Percentiles rank a stretch among this genome's conserved stretches.
Evolutionary conservation across 2,888 invertebrate species (phyloP).

Genomic region (Criorhina ranunculi): DNA sequence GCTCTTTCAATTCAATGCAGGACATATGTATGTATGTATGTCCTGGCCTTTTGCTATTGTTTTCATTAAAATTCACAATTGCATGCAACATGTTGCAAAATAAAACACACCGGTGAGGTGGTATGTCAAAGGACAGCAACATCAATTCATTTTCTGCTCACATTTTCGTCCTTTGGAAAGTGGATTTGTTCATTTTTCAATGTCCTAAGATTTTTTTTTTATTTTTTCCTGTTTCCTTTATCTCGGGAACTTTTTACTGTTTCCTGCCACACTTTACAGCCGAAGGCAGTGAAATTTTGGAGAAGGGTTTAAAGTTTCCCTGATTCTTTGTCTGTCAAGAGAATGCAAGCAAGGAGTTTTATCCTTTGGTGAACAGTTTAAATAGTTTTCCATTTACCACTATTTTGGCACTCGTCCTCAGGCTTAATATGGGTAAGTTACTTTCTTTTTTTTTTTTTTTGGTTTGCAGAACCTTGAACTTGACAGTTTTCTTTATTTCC

Average conservation of each 20-base stretch:
- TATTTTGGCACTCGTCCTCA: neutral
- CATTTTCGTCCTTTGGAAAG: conserved; percentile 27
- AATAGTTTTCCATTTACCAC: conserved; percentile 21
- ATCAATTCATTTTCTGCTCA: conserved; percentile 8
- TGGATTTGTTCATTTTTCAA: conserved; percentile 59
- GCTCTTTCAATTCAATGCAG: conserved; percentile 37
- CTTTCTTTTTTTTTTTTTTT: neutral
- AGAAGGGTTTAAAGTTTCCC: conserved; percentile 49
- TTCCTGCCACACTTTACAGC: conserved; percentile 65
- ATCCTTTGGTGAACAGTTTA: conserved; percentile 22
- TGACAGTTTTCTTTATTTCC: neutral
- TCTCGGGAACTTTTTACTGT: conserved; percentile 60
- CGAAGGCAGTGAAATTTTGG: conserved; percentile 56
- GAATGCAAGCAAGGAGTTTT: neutral
- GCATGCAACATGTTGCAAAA: conserved; percentile 62
- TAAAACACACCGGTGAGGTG: conserved; percentile 3
- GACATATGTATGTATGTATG: conserved; percentile 35
- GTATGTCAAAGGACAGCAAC: conserved; percentile 36
- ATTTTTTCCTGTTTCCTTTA: conserved; percentile 46
- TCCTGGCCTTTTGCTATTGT: conserved; percentile 55
- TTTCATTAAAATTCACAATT: conserved; percentile 61
- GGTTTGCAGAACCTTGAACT: neutral
- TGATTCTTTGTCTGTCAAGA: conserved; percentile 23
- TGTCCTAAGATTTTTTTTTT: conserved; percentile 45
- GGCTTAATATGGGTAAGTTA: neutral